Evolutionary conservation across 2,113 vertebrate genomes (phyloP), one percentile per base, ranked within the genome.

Genomic region (Triplophysa tibetana): DNA sequence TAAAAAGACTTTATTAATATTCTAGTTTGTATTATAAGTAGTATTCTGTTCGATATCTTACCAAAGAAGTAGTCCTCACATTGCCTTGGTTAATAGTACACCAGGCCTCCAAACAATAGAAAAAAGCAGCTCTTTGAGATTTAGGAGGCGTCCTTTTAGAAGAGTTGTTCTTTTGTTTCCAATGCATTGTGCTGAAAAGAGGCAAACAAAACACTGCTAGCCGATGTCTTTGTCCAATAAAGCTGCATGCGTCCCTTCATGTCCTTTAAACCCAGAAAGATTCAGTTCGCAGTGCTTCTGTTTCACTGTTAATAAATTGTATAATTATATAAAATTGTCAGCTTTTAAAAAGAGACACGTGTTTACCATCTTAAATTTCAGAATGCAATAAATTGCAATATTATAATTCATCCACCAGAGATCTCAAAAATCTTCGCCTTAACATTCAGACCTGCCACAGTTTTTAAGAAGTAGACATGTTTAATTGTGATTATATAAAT

Each of bases 181-280:
- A 52, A 26, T 88, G 87, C 83, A 92, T 93, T 93, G 92, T 93
- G 86, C 83, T 84, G 63, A 43, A 78, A 91, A 92, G 89, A 82
- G 88, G 89, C 89, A 86, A 90, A 91, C 90, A 78, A 87, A 90
- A 91, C 90, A 92, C 86, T 76, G 90, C 81, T 84, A 75, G 78
- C 77, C 88, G 90, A 91, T 92, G 90, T 92, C 84, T 91, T 82
- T 84, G 70, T 80, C 80, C 21, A n/a, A 6, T 33, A 82, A 92
- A 86, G 84, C 81, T 81, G 88, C 86, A 86, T 88, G 87, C 82
- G 77, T 91, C 85, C 83, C 84, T 88, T 88, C 82, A 43, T 65
- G 72, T 13, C 12, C 21, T 62, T 75, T 48, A 29, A 75, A 26
- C 38, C 5, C 60, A 62, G 9, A 62, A 61, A 45, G 56, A 73